Conservation (phyloP, 1,140 invertebrate genomes). For the Cherax quadricarinatus region DNA sequence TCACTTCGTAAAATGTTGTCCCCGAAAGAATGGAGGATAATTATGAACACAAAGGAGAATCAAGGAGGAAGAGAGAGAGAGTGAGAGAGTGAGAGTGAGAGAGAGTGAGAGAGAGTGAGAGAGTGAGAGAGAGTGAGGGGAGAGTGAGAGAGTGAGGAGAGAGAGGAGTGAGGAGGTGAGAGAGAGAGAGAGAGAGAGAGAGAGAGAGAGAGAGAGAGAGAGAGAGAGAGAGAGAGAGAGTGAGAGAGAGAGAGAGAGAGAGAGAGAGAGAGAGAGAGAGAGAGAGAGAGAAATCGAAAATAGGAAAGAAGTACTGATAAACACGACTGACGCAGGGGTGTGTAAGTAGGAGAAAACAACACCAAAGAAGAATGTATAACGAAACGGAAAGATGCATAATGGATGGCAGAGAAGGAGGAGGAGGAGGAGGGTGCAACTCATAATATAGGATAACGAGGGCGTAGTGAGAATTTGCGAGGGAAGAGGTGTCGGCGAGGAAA, state of each 20-base stretch:
- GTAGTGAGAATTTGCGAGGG: slow-evolving; percentile 10
- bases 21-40: background rate
- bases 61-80: background rate
- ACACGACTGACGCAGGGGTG: background rate
- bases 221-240: background rate
- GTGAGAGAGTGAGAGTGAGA: background rate
- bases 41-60: background rate
- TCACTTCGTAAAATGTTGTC: no score
- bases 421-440: background rate
- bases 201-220: background rate
- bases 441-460: background rate
- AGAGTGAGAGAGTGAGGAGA: background rate
- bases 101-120: background rate
- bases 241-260: background rate
- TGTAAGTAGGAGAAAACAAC: background rate
- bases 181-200: background rate
- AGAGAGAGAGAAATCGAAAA: background rate
- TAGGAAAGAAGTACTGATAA: background rate
- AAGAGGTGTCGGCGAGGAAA: background rate
- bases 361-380: background rate
- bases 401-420: background rate
- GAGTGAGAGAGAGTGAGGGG: background rate
- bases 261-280: background rate
- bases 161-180: background rate
- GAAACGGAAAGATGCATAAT: background rate